Conservation (phyloP, 2,797 vertebrate species). For the Sandelia bainsii region DNA sequence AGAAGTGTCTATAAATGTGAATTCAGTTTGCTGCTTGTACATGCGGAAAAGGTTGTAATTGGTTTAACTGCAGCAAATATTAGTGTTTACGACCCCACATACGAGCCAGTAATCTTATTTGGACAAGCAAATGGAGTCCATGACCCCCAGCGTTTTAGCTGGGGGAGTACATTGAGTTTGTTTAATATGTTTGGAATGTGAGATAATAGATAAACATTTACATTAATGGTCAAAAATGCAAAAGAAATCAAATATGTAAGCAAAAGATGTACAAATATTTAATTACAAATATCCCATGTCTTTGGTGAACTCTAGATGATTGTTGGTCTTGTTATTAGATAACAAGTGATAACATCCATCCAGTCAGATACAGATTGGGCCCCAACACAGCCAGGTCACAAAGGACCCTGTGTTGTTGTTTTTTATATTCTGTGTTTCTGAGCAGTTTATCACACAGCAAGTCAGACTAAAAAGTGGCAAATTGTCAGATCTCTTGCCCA, state of each 20-base stretch:
- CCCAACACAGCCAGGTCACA: background rate
- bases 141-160: constrained; percentile 63
- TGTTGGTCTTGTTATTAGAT: constrained; percentile 25
- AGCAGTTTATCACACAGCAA: constrained; percentile 10
- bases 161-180: constrained; percentile 38
- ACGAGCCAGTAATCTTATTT: constrained; percentile 73
- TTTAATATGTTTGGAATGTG: constrained; percentile 64
- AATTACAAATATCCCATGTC: constrained; percentile 18
- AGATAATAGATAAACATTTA: constrained; percentile 73
- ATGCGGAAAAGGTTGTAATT: constrained; percentile 41
- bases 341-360: constrained; percentile 33
- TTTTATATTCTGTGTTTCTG: constrained; percentile 24
- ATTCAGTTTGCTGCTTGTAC: constrained; percentile 42
- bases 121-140: constrained; percentile 69
- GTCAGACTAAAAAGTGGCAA: constrained; percentile 30
- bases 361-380: background rate
- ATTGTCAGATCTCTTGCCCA: constrained; percentile 15
- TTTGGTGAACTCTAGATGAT: constrained; percentile 20
- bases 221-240: constrained; percentile 55
- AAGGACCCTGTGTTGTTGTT: background rate
- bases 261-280: constrained; percentile 43
- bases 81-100: constrained; percentile 64
- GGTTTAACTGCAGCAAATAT: constrained; percentile 71
- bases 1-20: constrained; percentile 36
- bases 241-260: constrained; percentile 36